phyloP scores from a whole-genome alignment of 2,888 invertebrate species.

The Chloroclystis v-ata region DNA sequence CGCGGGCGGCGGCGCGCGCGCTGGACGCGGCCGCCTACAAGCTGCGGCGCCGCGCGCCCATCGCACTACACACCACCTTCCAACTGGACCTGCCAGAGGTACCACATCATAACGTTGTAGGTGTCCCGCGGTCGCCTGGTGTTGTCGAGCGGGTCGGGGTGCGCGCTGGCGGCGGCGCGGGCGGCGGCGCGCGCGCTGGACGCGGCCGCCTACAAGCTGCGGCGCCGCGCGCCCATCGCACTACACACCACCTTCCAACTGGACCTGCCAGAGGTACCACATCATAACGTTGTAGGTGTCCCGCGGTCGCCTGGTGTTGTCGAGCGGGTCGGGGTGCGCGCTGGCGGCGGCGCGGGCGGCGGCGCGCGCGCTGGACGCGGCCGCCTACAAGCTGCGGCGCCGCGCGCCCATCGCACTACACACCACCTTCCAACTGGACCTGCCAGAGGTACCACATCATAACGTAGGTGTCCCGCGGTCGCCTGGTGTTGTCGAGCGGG shows the following conservation, averaged over 20 bases:
- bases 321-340: conserved; percentile 31
- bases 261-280: conserved; percentile 85
- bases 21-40: conserved; percentile 91
- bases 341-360: conserved; percentile 49
- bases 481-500: conserved; percentile 31
- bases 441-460: conserved; percentile 90
- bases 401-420: conserved; percentile 93
- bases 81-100: conserved; percentile 89
- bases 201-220: conserved; percentile 92
- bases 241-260: conserved; percentile 90
- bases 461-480: conserved; percentile 76
- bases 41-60: conserved; percentile 90
- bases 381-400: conserved; percentile 92
- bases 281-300: too few species aligned
- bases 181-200: conserved; percentile 76
- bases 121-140: conserved; percentile 61
- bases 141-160: conserved; percentile 23
- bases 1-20: conserved; percentile 65
- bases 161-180: conserved; percentile 42
- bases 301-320: conserved; percentile 46
- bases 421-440: conserved; percentile 88
- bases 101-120: too few species aligned
- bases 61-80: conserved; percentile 90
- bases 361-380: conserved; percentile 81
- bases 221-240: conserved; percentile 92